Conservation (phyloP, 35 echinoderm and acorn worm genomes). For the Amphiura filiformis region DNA sequence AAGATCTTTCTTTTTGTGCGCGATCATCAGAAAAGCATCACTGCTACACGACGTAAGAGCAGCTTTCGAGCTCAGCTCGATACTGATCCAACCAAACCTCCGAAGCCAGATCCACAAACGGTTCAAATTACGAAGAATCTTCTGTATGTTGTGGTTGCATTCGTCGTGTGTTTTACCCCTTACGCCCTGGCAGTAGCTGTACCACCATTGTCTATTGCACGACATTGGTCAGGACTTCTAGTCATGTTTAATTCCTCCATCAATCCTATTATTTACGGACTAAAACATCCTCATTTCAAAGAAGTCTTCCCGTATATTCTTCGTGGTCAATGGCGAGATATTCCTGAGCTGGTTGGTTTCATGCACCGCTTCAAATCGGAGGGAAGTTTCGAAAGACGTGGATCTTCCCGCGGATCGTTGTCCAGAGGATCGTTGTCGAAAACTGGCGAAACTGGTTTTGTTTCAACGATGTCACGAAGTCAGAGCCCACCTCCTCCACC, state of each 20-base stretch:
- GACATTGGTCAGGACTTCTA: slow-evolving; percentile 11
- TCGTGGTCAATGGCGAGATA: background rate
- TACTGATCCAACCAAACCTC: background rate
- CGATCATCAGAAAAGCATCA: slow-evolving; percentile 12
- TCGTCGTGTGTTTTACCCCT: slow-evolving; percentile 42
- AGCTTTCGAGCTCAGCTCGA: background rate
- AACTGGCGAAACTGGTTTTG: background rate
- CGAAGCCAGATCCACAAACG: background rate
- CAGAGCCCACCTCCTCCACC: background rate
- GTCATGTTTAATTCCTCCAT: slow-evolving; percentile 51
- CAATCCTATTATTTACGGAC: slow-evolving; percentile 62
- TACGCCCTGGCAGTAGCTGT: slow-evolving; percentile 5
- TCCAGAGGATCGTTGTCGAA: background rate
- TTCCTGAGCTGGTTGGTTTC: slow-evolving; percentile 36
- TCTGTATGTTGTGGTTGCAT: slow-evolving; percentile 34
- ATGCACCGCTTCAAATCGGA: background rate
- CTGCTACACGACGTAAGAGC: background rate
- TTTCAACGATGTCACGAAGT: background rate
- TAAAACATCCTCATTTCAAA: slow-evolving; percentile 61
- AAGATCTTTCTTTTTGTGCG: slow-evolving; percentile 33
- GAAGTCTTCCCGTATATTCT: slow-evolving; percentile 31
- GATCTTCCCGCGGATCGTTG: too few relatives aligned
- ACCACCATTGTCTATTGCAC: background rate
- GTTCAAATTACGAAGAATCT: slow-evolving; percentile 61
- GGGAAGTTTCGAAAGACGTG: background rate